phyloP scores from a whole-genome alignment of 2,113 vertebrate genomes.

The Mesocricetus auratus region DNA sequence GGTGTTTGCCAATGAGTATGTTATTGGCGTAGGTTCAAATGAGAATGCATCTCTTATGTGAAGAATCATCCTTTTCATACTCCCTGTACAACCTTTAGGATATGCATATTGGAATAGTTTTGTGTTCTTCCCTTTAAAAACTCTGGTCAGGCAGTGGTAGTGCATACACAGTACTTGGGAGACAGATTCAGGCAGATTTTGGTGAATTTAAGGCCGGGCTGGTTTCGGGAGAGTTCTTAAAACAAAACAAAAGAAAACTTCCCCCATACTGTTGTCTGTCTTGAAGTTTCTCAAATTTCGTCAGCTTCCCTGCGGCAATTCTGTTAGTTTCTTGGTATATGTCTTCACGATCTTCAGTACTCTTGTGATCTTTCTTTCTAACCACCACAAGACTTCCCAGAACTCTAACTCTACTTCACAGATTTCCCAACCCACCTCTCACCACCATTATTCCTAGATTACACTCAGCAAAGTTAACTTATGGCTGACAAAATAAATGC shows the following conservation, averaged over 20 bases:
- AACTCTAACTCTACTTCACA: neutral
- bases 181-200: too few relatives aligned
- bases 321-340: neutral
- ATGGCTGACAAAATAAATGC: neutral
- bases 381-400: neutral
- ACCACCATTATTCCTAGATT: neutral
- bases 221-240: neutral
- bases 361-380: neutral
- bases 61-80: neutral
- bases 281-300: neutral
- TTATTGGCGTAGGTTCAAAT: neutral
- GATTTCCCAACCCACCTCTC: conserved; percentile 28
- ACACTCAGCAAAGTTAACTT: neutral
- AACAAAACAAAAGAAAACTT: neutral
- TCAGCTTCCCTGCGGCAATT: neutral
- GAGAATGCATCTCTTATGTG: neutral
- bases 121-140: neutral
- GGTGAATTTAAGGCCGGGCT: neutral
- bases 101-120: neutral
- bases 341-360: neutral
- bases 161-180: neutral
- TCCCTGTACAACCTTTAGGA: neutral
- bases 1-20: neutral
- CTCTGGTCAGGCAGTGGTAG: neutral
- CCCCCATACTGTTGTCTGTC: neutral